Percentiles rank a stretch among this genome's conserved stretches.
Conservation (phyloP, 2,888 invertebrate species). For the Phengaris arion region DNA sequence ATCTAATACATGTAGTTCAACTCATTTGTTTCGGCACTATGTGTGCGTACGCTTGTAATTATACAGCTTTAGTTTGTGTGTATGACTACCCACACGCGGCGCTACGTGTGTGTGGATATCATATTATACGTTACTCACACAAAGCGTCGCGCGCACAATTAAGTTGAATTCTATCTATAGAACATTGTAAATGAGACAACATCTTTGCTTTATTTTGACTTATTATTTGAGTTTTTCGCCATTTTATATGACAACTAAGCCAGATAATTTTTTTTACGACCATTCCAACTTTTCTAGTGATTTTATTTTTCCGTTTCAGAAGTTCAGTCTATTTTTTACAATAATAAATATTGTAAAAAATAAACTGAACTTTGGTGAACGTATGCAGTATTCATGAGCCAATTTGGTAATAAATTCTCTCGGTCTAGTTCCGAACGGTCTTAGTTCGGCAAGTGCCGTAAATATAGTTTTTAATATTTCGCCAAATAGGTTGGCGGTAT, state of each 20-base stretch:
- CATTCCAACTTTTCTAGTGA: not conserved
- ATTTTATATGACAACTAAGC: not conserved
- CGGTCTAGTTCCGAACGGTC: constrained; percentile 9
- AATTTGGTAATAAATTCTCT: constrained; percentile 16
- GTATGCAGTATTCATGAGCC: constrained; percentile 11
- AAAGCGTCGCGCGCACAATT: no score
- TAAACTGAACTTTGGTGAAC: not conserved
- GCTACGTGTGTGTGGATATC: no score
- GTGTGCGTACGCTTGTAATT: no score
- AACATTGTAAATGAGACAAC: not conserved
- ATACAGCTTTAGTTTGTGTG: no score
- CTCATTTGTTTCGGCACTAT: no score
- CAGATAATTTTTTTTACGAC: not conserved
- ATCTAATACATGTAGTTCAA: no score
- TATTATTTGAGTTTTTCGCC: not conserved
- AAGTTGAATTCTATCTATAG: not conserved
- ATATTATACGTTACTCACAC: no score
- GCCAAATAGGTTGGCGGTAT: not conserved
- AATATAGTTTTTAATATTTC: constrained; percentile 6
- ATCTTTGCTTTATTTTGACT: not conserved
- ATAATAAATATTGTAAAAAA: not conserved
- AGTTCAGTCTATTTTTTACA: no score
- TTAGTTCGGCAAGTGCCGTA: constrained; percentile 13
- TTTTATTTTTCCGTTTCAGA: not conserved
- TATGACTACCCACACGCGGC: no score